Evolutionary conservation across 1,140 invertebrate genomes (phyloP).

Genomic region (Globodera rostochiensis): DNA sequence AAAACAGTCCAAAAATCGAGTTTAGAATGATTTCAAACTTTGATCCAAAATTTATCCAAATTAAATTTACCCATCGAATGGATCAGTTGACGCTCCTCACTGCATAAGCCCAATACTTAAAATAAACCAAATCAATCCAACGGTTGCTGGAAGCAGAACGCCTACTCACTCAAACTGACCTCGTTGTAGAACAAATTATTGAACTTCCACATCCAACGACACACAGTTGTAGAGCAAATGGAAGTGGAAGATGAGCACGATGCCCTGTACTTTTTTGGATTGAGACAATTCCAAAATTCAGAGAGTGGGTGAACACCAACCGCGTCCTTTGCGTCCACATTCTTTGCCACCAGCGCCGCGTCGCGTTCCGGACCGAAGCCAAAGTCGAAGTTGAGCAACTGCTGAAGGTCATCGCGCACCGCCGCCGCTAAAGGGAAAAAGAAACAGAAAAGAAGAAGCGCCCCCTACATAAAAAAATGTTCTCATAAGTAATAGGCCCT

Average conservation of each 20-base stretch:
- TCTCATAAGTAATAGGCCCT: too few species aligned
- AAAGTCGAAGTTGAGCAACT: too few species aligned
- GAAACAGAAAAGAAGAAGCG: too few species aligned
- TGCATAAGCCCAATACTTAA: slow-evolving; percentile 31
- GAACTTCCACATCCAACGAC: slow-evolving; percentile 36
- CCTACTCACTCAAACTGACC: slow-evolving; percentile 1
- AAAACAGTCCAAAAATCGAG: background rate
- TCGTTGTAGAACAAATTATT: slow-evolving; percentile 39
- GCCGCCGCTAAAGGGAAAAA: too few species aligned
- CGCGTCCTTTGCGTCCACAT: too few species aligned
- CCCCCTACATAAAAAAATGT: too few species aligned
- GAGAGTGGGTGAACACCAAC: too few species aligned
- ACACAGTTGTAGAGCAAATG: slow-evolving; percentile 45
- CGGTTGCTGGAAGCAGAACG: background rate
- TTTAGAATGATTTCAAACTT: background rate
- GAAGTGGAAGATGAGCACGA: slow-evolving; percentile 44
- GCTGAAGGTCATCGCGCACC: too few species aligned
- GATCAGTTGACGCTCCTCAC: slow-evolving; percentile 35
- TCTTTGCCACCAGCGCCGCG: too few species aligned
- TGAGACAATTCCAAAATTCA: too few species aligned
- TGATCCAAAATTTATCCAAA: slow-evolving; percentile 2
- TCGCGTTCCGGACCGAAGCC: too few species aligned
- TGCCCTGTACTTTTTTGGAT: too few species aligned
- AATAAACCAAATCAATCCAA: background rate
- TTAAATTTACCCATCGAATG: slow-evolving; percentile 32